A percentile compares a stretch with the other conserved stretches of the same genome.
These are phyloP conservation scores for Zaprionus lachaisei DNA, from an alignment of 1,140 invertebrate genomes.

Conservation along the genomic window DNA sequence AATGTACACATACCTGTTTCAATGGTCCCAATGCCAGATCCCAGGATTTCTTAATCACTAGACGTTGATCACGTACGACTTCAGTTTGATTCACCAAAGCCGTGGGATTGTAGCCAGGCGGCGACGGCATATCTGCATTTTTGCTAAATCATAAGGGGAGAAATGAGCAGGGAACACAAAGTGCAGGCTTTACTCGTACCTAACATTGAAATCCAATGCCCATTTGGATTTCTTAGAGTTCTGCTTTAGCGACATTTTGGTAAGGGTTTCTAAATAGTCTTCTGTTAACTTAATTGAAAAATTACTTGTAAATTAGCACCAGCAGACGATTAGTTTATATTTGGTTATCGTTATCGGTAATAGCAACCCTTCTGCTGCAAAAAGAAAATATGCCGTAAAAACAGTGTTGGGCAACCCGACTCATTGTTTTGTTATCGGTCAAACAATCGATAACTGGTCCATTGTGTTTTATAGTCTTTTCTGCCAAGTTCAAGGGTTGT, in stretches of 20 bases:
- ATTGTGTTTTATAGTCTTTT: not conserved
- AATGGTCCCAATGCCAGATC: constrained; percentile 97
- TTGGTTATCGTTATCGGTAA: constrained; percentile 34
- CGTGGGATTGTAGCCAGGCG: constrained; percentile 93
- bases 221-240: constrained; percentile 77
- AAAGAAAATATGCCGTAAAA: not conserved
- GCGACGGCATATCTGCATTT: constrained; percentile 88
- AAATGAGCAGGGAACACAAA: constrained; percentile 4
- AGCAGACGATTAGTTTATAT: not conserved
- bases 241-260: constrained; percentile 76
- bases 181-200: constrained; percentile 38
- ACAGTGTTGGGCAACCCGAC: constrained; percentile 11
- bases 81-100: constrained; percentile 89
- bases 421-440: not conserved
- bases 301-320: constrained; percentile 50
- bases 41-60: constrained; percentile 98
- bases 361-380: constrained; percentile 27
- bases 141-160: constrained; percentile 56
- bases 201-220: constrained; percentile 76
- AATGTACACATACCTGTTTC: constrained; percentile 55
- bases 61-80: constrained; percentile 90
- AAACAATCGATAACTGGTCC: not conserved
- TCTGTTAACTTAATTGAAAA: constrained; percentile 52
- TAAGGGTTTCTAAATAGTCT: constrained; percentile 23
- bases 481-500: constrained; percentile 22